Base-by-base conservation (phyloP, 1,140 invertebrate genomes). In the Drosophila sturtevanti region DNA sequence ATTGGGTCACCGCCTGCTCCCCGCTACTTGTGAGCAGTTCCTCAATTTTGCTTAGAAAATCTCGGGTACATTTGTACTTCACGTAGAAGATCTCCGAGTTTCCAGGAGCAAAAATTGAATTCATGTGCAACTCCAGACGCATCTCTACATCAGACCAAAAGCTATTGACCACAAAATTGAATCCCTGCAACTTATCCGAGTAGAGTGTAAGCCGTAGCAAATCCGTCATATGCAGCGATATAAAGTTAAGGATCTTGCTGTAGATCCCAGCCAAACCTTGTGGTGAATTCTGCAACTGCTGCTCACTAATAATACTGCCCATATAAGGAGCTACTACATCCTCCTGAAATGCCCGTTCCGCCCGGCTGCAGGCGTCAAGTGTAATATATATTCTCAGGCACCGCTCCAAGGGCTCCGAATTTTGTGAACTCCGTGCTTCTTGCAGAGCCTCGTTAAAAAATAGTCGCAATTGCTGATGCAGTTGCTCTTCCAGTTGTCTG, bases 61-160 rank as follows among this genome's bases (percentile, higher is more conserved):
- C 93, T 81, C 96, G 93, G 24, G 96, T 97, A 72, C 95, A 95
- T 81, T 92, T 94, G 87, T 97, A 99, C 92, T 97, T 95, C 92
- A 95, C 92, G 91, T 97, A 97, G 91, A 98, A 98, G 68, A 96
- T 92, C 89, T 98, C 95, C 9, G 97, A 97, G 93, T 98, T 98
- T 68, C 97, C 97, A 21, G 97, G 96, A 10, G 97, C 96, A 93
- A 97, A 98, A 77, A 98, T 96, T 1, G 95, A 95, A 18, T 96
- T 94, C 81, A 97, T 92, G 90, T 96, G 94, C 37, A 95, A 93
- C 81, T 96, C 95, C 64, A 98, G 93, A 68, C 96, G 94, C 78
- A 94, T 94, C 89, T 96, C 95, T 18, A 98, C 93, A 93, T 98
- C 97, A 31, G 95, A 94, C 97, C 97, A 98, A 90, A 97, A 97